Evolutionary conservation across 2,888 invertebrate species (phyloP), one percentile per base, ranked within the genome.

Genomic region (Lithophane socia): DNA sequence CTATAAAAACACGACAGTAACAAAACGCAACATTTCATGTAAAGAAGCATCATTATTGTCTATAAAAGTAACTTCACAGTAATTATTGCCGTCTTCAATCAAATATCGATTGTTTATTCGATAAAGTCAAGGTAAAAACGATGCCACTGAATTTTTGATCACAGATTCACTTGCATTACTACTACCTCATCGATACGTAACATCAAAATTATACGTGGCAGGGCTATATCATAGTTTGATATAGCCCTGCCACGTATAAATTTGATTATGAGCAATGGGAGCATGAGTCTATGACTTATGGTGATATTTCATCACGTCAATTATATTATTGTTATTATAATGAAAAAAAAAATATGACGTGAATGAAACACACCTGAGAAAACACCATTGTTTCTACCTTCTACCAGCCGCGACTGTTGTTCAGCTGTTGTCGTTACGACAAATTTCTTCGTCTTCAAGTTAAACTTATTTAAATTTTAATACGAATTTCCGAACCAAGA

Each of bases 371-470:
- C 80, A 87, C 78, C 86, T 88, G 89, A 67, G 75, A 79, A 84
- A 88, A 88, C 88, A 88, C 77, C 67, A 89, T 88, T 88, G 88
- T 89, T 84, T 75, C 66, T 52, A 44, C n/a, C 37, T 79, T 75
- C 49, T 58, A 44, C 37, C 42, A 82, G 42, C 63, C 42, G 47
- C 52, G 42, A 58, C 37, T 77, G 73, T 75, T 79, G 69, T n/a
- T 70, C 60, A 63, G 49, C 54, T 64, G 24, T n/a, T 54, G n/a
- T 65, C 18, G 29, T 61, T 81, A 44, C n/a, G 37, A 64, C 49
- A 18, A 68, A 29, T 71, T 71, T 64, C 47, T 66, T 42, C n/a
- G 75, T 13, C 21, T 58, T 44, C 56, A 67, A 67, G 49, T 56
- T n/a, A 16, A 47, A 21, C 1, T 44, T 37, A 44, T 42, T n/a